Evolutionary conservation across 1,140 invertebrate genomes (phyloP), one percentile per base, ranked within the genome.

Genomic region (Hyphantria cunea): DNA sequence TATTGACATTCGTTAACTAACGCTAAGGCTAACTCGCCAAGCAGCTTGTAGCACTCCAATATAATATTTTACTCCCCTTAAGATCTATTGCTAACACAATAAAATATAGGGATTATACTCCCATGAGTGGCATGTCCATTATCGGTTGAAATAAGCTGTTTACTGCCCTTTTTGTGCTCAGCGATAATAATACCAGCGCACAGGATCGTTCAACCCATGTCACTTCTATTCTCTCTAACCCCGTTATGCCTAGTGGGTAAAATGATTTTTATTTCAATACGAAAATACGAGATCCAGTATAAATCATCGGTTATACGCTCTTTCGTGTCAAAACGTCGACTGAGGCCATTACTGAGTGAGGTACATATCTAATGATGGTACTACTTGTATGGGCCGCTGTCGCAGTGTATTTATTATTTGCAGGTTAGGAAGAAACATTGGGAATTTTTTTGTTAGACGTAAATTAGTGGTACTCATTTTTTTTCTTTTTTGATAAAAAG

Each of bases 221-320:
- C 61, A 9, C 39, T 41, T 64, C 55, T 9, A 61, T 42, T 12
- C 8, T 11, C 11, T 14, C 13, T 48, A 51, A 33, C 33, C 39
- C 62, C 17, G 13, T 11, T 11, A 31, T 15, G 9, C 39, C 47
- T 60, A 51, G 15, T 53, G n/a, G 52, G 51, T 60, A 50, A 64
- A 67, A 64, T 71, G 55, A 51, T 71, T 67, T 71, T 70, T 70
- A 66, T 64, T 64, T 70, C 58, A 53, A 60, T 58, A 47, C 55
- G 55, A 60, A 70, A 58, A 70, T 64, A 55, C 61, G 60, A 25
- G 58, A 58, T 64, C 60, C 48, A 39, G 17, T 50, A 71, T 71
- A 71, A 71, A 71, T 71, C 64, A 71, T 50, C 34, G 32, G 54
- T 45, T 56, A 37, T 56, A 31, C 60, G 50, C 68, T 63, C 32